phyloP scores from a whole-genome alignment of 1,140 invertebrate species.

The Trichonephila clavipes region DNA sequence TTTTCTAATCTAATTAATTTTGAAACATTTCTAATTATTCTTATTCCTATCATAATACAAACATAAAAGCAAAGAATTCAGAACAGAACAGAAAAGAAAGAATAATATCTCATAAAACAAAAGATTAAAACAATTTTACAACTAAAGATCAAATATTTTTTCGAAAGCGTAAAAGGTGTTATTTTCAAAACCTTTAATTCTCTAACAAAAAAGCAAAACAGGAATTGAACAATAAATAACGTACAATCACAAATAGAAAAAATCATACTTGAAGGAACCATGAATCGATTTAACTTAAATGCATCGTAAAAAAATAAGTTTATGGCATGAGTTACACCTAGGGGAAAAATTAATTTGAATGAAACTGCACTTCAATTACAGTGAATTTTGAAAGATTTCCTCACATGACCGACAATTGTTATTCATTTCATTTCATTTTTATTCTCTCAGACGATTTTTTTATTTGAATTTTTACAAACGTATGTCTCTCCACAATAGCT shows the following conservation, averaged over 20 bases:
- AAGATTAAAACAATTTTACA: slow-evolving; percentile 1
- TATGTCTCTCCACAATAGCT: slow-evolving; percentile 30
- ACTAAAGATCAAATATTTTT: neutral
- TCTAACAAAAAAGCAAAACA: neutral
- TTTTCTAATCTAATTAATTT: neutral
- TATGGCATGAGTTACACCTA: slow-evolving; percentile 62
- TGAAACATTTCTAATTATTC: neutral
- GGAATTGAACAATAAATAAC: slow-evolving; percentile 50
- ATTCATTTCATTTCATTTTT: slow-evolving; percentile 65
- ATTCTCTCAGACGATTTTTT: slow-evolving; percentile 1
- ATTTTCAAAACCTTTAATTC: slow-evolving; percentile 7
- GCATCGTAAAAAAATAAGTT: slow-evolving; percentile 41
- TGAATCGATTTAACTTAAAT: slow-evolving; percentile 52
- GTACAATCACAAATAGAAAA: slow-evolving; percentile 8
- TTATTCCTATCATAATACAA: neutral
- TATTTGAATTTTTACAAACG: neutral
- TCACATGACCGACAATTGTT: slow-evolving; percentile 62
- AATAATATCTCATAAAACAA: neutral
- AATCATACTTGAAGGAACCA: neutral
- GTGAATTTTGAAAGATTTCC: slow-evolving; percentile 55
- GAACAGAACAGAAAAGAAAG: neutral
- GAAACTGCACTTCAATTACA: slow-evolving; percentile 68
- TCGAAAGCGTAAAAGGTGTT: neutral
- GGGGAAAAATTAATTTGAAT: slow-evolving; percentile 66
- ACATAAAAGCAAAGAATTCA: neutral